phyloP scores from a whole-genome alignment of 2,888 invertebrate species.

The Philhelius pedissequus region DNA sequence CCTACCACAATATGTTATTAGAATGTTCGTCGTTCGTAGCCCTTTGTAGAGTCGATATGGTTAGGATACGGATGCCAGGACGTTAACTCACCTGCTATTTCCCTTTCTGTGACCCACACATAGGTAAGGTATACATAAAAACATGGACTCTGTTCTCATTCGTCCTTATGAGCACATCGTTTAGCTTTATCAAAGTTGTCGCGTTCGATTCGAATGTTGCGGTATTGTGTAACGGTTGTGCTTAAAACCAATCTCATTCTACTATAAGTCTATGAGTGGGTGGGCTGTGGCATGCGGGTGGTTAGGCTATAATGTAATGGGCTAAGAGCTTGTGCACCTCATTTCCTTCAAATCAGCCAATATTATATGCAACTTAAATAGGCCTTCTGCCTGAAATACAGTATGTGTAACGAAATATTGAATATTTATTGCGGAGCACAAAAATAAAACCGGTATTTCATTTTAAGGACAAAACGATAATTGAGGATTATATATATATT shows the following conservation, averaged over 20 bases:
- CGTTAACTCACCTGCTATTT: conserved; percentile 30
- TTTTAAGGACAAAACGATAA: too few relatives aligned
- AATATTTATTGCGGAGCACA: too few relatives aligned
- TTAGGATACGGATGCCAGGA: conserved; percentile 38
- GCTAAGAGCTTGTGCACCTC: background rate
- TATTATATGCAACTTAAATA: background rate
- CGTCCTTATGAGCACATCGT: conserved; percentile 59
- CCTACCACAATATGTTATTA: conserved; percentile 64
- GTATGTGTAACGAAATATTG: background rate
- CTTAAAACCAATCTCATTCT: conserved; percentile 12
- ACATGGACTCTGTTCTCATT: conserved; percentile 47
- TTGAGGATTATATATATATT: too few relatives aligned
- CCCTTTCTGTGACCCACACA: background rate
- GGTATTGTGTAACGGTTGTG: conserved; percentile 61
- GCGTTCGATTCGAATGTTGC: conserved; percentile 61
- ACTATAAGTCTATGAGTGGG: too few relatives aligned
- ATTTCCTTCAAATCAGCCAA: conserved; percentile 10
- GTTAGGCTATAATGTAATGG: background rate
- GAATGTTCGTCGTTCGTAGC: conserved; percentile 28
- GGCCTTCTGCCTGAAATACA: background rate
- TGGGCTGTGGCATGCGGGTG: background rate
- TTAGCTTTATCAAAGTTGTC: conserved; percentile 59
- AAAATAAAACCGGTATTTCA: too few relatives aligned
- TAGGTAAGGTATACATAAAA: too few relatives aligned
- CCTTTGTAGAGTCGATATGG: conserved; percentile 2